Conservation (phyloP, 2,888 invertebrate genomes). For the Beris morrisii region DNA sequence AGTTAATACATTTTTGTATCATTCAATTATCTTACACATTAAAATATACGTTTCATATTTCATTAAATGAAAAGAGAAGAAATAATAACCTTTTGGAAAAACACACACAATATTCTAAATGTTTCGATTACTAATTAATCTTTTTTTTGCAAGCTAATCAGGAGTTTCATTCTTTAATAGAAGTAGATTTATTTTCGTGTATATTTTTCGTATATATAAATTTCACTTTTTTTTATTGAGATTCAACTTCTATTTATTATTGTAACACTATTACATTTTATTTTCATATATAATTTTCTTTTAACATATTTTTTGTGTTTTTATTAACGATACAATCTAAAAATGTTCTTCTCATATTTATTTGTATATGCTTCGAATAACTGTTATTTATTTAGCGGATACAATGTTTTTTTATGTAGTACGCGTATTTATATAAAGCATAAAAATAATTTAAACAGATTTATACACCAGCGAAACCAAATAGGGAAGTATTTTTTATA, state of each 20-base stretch:
- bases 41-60: constrained; percentile 1
- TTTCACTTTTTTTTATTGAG: constrained; percentile 18
- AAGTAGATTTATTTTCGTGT: constrained; percentile 15
- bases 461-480: constrained; percentile 21
- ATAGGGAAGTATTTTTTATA: constrained; percentile 5
- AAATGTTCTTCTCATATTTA: constrained; percentile 13
- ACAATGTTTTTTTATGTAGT: constrained; percentile 26
- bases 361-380: constrained; percentile 24
- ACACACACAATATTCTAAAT: constrained; percentile 20
- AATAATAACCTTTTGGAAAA: constrained; percentile 2
- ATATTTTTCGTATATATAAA: constrained; percentile 32
- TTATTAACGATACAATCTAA: constrained; percentile 26
- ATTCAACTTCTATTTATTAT: constrained; percentile 25
- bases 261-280: constrained; percentile 24
- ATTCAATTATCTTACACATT: constrained; percentile 15
- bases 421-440: constrained; percentile 29
- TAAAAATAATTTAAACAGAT: constrained; percentile 12
- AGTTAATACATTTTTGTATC: not conserved
- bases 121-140: constrained; percentile 17
- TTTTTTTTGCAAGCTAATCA: constrained; percentile 34
- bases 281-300: not conserved
- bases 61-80: constrained; percentile 11
- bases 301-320: constrained; percentile 16
- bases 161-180: constrained; percentile 29
- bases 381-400: constrained; percentile 18